Evolutionary conservation across 2,113 vertebrate genomes (phyloP).

Genomic region (Sakesphorus luctuosus): DNA sequence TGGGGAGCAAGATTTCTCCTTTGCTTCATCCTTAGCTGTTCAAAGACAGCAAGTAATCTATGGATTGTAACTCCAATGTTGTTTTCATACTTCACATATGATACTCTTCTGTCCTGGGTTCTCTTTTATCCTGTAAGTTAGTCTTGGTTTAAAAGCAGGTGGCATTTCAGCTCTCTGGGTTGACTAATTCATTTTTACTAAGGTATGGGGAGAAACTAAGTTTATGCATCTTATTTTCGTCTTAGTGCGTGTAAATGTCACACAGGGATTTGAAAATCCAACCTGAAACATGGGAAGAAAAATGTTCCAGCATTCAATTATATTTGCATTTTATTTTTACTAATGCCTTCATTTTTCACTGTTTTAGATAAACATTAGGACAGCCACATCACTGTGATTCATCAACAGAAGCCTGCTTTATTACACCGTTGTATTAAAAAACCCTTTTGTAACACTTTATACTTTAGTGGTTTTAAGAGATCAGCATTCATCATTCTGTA

Average conservation of each 20-base stretch:
- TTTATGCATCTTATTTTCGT: constrained; percentile 10
- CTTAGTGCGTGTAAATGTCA: neutral
- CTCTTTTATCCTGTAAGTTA: neutral
- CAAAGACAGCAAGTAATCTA: neutral
- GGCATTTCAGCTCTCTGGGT: neutral
- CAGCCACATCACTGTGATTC: constrained; percentile 63
- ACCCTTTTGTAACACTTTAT: constrained; percentile 62
- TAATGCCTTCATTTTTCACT: constrained; percentile 76
- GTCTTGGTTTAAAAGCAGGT: neutral
- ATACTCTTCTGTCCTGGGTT: neutral
- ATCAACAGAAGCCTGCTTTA: constrained; percentile 62
- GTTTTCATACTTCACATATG: neutral
- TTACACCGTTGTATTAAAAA: constrained; percentile 57
- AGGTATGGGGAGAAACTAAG: neutral
- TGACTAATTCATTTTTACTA: neutral
- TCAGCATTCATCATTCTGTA: constrained; percentile 74
- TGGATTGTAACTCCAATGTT: neutral
- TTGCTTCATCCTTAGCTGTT: neutral
- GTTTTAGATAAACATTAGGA: constrained; percentile 53
- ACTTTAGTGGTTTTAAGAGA: constrained; percentile 74
- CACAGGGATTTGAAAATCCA: constrained; percentile 9
- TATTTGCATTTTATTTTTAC: constrained; percentile 75
- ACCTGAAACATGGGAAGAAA: constrained; percentile 49
- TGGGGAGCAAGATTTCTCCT: neutral
- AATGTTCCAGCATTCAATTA: constrained; percentile 48